Percentiles rank a stretch among this genome's conserved stretches.
phyloP scores from a whole-genome alignment of 2,797 vertebrate genomes.

The Mus caroli region DNA sequence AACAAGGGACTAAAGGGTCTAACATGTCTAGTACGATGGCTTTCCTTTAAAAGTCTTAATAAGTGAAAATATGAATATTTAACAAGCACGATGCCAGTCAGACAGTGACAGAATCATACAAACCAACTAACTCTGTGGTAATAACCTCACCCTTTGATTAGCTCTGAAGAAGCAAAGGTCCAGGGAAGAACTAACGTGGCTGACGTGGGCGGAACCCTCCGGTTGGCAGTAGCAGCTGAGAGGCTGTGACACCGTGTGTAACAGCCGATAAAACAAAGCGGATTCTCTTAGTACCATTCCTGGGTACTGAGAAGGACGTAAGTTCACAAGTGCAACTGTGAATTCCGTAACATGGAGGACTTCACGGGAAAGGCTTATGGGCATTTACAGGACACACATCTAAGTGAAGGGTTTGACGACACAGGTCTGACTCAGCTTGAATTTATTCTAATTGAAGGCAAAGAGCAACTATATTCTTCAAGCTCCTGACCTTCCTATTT shows the following conservation, averaged over 20 bases:
- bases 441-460: constrained; percentile 9
- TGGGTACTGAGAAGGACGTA: not conserved
- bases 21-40: not conserved
- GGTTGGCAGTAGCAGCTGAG: constrained; percentile 49
- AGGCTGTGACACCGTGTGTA: not conserved
- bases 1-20: not conserved
- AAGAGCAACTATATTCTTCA: not conserved
- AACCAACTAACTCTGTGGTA: not conserved
- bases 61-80: constrained; percentile 36
- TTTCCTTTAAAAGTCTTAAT: not conserved
- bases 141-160: not conserved
- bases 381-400: not conserved
- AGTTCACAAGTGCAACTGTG: not conserved
- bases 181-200: not conserved
- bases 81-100: not conserved
- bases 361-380: not conserved
- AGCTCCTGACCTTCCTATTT: not conserved
- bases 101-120: not conserved
- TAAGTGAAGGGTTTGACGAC: not conserved
- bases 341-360: not conserved
- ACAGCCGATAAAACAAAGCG: not conserved
- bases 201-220: not conserved
- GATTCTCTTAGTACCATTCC: not conserved
- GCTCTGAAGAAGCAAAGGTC: not conserved
- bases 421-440: not conserved